Conservation (phyloP, 2,797 vertebrate species). For the Notolepis coatsorum region DNA sequence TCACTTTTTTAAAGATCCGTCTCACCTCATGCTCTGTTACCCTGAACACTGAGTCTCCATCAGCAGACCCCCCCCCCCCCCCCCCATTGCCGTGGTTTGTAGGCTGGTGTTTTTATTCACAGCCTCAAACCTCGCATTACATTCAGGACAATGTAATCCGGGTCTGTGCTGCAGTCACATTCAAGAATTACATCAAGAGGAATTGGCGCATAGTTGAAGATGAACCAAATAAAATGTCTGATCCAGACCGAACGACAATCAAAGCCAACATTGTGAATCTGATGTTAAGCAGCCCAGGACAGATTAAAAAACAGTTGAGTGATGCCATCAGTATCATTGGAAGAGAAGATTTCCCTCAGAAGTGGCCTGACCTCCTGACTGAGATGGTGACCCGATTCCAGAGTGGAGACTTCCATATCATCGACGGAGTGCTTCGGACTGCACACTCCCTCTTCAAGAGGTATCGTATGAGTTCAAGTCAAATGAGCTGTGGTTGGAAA, state of each 20-base stretch:
- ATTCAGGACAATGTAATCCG: constrained; percentile 91
- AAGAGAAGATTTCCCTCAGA: constrained; percentile 90
- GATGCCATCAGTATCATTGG: constrained; percentile 92
- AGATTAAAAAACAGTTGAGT: constrained; percentile 92
- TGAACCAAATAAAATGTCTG: constrained; percentile 91
- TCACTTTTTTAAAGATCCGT: no score
- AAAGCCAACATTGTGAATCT: constrained; percentile 92
- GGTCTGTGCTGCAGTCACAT: constrained; percentile 90
- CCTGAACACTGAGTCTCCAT: no score
- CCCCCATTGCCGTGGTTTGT: no score
- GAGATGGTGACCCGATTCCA: constrained; percentile 93
- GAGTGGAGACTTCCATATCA: constrained; percentile 91
- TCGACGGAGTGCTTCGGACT: constrained; percentile 89
- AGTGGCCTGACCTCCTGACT: constrained; percentile 90
- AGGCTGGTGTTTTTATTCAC: no score
- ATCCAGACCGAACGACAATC: constrained; percentile 85
- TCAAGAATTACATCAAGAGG: constrained; percentile 93
- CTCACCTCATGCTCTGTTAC: no score
- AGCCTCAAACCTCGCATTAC: no score
- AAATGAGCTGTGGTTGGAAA: constrained; percentile 90
- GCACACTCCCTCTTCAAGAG: constrained; percentile 91
- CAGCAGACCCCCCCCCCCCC: no score
- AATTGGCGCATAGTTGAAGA: constrained; percentile 93
- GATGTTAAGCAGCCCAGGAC: constrained; percentile 92
- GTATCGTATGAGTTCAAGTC: constrained; percentile 91